These are phyloP conservation scores for Trachelus tabidus DNA, from an alignment of 2,888 invertebrate species.

Conservation along the genomic window DNA sequence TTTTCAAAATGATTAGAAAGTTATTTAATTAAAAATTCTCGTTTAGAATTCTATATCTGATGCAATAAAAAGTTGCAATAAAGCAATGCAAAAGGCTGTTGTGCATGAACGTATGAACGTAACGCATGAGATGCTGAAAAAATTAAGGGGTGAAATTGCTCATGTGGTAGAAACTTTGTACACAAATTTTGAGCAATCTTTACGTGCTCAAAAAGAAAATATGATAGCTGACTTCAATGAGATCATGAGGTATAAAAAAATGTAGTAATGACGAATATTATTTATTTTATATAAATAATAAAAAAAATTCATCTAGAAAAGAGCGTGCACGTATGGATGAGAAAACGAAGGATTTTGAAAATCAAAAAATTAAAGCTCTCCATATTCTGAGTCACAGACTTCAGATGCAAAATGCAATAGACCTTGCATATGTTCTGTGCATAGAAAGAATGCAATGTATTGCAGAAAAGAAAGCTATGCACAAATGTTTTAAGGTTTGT, in stretches of 20 bases:
- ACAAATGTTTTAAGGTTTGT: constrained; percentile 41
- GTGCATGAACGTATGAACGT: constrained; percentile 41
- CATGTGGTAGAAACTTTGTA: constrained; percentile 38
- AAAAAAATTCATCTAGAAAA: constrained; percentile 26
- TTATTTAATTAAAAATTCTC: not conserved
- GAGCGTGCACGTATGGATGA: constrained; percentile 34
- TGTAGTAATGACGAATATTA: not conserved
- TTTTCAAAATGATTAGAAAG: not conserved
- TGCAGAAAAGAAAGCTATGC: constrained; percentile 36
- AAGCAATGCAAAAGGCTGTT: constrained; percentile 39
- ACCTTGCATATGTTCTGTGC: constrained; percentile 40
- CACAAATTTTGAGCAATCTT: constrained; percentile 39
- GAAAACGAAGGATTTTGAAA: constrained; percentile 31
- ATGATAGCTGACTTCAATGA: constrained; percentile 53
- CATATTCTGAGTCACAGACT: constrained; percentile 34
- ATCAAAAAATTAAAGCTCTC: constrained; percentile 32
- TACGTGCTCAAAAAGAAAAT: constrained; percentile 38
- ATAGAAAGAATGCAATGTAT: constrained; percentile 43
- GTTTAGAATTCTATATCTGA: constrained; percentile 8
- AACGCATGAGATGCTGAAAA: constrained; percentile 42
- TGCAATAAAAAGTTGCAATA: constrained; percentile 26
- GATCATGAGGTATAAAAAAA: constrained; percentile 44
- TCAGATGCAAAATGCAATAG: constrained; percentile 40
- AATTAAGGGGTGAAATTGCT: constrained; percentile 43
- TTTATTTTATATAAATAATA: not conserved